Evolutionary conservation across 2,888 invertebrate genomes (phyloP).

Genomic region (Entomobrya multifasciata): DNA sequence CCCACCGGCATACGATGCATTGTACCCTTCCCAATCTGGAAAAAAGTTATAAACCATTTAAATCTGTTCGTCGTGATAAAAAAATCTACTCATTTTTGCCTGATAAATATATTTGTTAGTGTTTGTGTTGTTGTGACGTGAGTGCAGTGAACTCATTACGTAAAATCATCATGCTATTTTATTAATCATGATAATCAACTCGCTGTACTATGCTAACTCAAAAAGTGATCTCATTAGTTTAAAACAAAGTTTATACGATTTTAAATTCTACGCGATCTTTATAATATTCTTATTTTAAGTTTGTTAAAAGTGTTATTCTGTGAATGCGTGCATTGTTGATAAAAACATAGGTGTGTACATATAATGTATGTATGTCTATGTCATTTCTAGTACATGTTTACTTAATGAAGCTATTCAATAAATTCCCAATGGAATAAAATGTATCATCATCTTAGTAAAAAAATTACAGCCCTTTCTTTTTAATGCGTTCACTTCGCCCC

Average conservation of each 20-base stretch:
- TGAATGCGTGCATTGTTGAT: no score
- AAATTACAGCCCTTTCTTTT: no score
- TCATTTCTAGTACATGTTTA: no score
- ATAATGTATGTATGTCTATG: no score
- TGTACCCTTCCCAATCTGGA: constrained; percentile 55
- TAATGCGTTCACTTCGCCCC: no score
- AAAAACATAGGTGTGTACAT: no score
- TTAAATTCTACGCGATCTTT: neutral
- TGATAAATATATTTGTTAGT: neutral
- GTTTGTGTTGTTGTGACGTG: neutral
- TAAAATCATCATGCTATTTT: neutral
- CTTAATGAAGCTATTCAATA: no score
- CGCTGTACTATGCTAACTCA: neutral
- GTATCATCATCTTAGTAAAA: no score
- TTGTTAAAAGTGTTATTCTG: no score
- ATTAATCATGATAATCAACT: neutral
- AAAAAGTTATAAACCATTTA: neutral
- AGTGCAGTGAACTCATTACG: constrained; percentile 46
- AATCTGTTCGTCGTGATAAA: no score
- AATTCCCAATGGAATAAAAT: no score
- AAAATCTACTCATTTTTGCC: no score
- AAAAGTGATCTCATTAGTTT: constrained; percentile 39
- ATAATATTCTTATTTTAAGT: neutral
- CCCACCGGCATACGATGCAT: constrained; percentile 68
- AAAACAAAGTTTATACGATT: neutral